These are phyloP conservation scores for Plectropomus leopardus DNA, from an alignment of 2,113 vertebrate genomes.

Conservation along the genomic window DNA sequence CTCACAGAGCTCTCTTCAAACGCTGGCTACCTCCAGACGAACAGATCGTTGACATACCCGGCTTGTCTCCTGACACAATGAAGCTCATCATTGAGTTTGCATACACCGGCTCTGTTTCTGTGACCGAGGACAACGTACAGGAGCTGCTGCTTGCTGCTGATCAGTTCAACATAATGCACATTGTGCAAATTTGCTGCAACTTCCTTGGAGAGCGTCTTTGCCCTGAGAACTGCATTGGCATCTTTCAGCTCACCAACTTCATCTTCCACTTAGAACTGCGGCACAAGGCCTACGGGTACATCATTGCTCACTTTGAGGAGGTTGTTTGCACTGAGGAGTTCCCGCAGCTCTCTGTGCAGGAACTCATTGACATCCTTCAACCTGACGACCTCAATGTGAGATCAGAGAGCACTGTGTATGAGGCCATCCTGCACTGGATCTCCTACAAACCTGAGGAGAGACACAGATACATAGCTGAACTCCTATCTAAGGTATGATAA, in stretches of 20 bases:
- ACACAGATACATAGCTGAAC: neutral
- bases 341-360: slow-evolving; percentile 81
- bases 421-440: slow-evolving; percentile 59
- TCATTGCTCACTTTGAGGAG: slow-evolving; percentile 87
- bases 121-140: slow-evolving; percentile 83
- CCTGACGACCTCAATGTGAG: slow-evolving; percentile 62
- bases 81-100: slow-evolving; percentile 62
- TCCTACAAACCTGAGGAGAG: neutral
- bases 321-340: slow-evolving; percentile 83
- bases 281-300: slow-evolving; percentile 82
- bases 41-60: neutral
- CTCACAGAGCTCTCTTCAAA: slow-evolving; percentile 50
- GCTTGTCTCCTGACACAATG: slow-evolving; percentile 42
- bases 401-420: slow-evolving; percentile 30
- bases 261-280: slow-evolving; percentile 69
- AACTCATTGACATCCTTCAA: slow-evolving; percentile 84
- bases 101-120: slow-evolving; percentile 31
- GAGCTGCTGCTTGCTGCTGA: slow-evolving; percentile 84
- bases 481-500: slow-evolving; percentile 61
- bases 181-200: slow-evolving; percentile 82
- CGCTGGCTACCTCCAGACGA: neutral
- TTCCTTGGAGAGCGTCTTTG: slow-evolving; percentile 85
- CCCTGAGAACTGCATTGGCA: slow-evolving; percentile 81
- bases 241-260: slow-evolving; percentile 80
- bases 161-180: slow-evolving; percentile 82